Evolutionary conservation across 1,140 invertebrate species (phyloP).

Genomic region (Ladona fulva): DNA sequence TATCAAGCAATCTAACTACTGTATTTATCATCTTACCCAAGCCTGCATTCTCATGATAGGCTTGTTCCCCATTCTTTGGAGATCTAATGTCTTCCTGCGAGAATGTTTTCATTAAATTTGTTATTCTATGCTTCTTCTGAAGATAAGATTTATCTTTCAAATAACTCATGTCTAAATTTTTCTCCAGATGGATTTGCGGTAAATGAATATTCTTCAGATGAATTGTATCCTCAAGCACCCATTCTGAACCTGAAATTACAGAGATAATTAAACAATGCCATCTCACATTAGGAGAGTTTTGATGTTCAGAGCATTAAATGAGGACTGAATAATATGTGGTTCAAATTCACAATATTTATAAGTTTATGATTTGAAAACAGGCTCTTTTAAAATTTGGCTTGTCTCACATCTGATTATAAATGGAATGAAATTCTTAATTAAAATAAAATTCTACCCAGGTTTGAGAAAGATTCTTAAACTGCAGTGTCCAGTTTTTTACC

Average conservation of each 20-base stretch:
- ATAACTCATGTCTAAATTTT: slow-evolving; percentile 72
- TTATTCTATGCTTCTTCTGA: slow-evolving; percentile 65
- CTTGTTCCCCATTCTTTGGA: slow-evolving; percentile 42
- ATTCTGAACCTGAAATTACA: slow-evolving; percentile 58
- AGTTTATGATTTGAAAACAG: too few relatives aligned
- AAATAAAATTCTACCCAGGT: too few relatives aligned
- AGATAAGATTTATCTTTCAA: slow-evolving; percentile 71
- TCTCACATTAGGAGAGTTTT: too few relatives aligned
- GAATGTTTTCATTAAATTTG: slow-evolving; percentile 56
- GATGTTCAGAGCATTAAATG: too few relatives aligned
- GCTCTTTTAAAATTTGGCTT: too few relatives aligned
- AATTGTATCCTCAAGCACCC: slow-evolving; percentile 97
- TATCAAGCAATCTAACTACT: too few relatives aligned
- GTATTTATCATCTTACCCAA: slow-evolving; percentile 8
- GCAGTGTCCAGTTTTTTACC: too few relatives aligned
- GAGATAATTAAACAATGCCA: background rate
- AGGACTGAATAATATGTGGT: too few relatives aligned
- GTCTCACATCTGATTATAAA: too few relatives aligned
- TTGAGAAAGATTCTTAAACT: too few relatives aligned
- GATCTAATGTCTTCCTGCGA: slow-evolving; percentile 48
- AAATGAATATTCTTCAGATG: slow-evolving; percentile 80
- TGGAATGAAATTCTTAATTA: too few relatives aligned
- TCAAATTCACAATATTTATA: too few relatives aligned
- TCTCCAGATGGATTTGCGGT: slow-evolving; percentile 68
- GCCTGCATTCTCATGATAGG: background rate